Evolutionary conservation across 2,797 vertebrate genomes (phyloP).

Genomic region (Erithacus rubecula): DNA sequence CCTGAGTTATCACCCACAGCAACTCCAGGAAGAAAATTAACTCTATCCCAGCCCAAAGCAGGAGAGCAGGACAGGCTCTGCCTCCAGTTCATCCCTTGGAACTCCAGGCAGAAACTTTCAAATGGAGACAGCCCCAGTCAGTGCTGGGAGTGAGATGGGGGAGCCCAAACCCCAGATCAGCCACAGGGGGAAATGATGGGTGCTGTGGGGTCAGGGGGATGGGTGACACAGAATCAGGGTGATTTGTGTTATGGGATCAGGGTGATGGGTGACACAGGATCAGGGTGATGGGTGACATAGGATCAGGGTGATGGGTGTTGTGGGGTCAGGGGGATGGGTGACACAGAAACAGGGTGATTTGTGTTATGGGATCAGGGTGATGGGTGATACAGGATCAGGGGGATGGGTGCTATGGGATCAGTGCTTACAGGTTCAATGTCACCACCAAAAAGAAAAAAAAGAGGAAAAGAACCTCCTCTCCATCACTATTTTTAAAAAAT

Average conservation of each 20-base stretch:
- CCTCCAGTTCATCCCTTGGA: neutral
- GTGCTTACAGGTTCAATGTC: neutral
- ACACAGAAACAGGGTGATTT: neutral
- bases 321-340: neutral
- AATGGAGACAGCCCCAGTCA: accelerated
- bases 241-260: neutral
- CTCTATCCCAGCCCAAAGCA: neutral
- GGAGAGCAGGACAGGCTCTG: neutral
- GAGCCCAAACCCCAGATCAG: accelerated
- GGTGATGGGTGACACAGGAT: neutral
- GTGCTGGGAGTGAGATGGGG: neutral
- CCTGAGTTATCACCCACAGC: neutral
- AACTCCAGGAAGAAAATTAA: neutral
- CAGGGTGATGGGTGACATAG: neutral
- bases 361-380: too few relatives aligned
- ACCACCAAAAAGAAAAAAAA: neutral
- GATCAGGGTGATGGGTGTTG: neutral
- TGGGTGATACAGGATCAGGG: too few relatives aligned
- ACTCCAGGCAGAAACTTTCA: neutral
- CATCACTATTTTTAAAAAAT: neutral
- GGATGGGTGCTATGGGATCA: neutral
- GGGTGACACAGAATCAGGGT: neutral
- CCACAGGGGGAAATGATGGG: accelerated
- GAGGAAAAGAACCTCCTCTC: accelerated
- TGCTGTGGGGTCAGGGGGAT: neutral